phyloP scores from a whole-genome alignment of 2,888 invertebrate species.

The Epirrita christyi region DNA sequence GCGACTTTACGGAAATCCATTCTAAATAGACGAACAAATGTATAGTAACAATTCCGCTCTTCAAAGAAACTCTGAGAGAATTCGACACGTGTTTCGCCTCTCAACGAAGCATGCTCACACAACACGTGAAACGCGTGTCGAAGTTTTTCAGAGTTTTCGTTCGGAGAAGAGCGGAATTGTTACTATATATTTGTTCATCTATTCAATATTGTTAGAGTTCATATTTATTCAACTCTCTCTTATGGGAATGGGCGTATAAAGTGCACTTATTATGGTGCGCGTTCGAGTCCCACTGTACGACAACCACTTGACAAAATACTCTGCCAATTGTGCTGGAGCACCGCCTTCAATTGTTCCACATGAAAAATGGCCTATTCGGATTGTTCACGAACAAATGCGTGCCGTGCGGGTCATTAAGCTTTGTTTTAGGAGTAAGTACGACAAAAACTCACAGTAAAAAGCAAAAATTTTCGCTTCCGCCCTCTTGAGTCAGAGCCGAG shows the following conservation, averaged over 20 bases:
- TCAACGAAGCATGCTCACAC: no score
- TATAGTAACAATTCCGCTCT: no score
- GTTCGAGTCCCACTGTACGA: slow-evolving; percentile 65
- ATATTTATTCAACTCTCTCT: slow-evolving; percentile 24
- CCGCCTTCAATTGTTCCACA: slow-evolving; percentile 83
- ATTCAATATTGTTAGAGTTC: no score
- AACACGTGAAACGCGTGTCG: no score
- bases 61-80: no score
- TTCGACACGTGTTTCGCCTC: no score
- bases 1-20: no score
- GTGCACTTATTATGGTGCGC: slow-evolving; percentile 73
- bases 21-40: no score
- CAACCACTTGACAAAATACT: slow-evolving; percentile 83
- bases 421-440: slow-evolving; percentile 81
- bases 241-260: slow-evolving; percentile 53
- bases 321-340: slow-evolving; percentile 80
- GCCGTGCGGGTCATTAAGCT: slow-evolving; percentile 83
- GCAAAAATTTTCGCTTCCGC: slow-evolving; percentile 71
- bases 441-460: slow-evolving; percentile 75
- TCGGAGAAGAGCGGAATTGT: no score
- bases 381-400: slow-evolving; percentile 84
- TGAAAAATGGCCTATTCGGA: slow-evolving; percentile 83
- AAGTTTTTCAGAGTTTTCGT: no score
- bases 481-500: slow-evolving; percentile 68
- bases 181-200: no score